A percentile compares a stretch with the other conserved stretches of the same genome.
Evolutionary conservation across 1,140 invertebrate species (phyloP).

Genomic region (Atta colombica): DNA sequence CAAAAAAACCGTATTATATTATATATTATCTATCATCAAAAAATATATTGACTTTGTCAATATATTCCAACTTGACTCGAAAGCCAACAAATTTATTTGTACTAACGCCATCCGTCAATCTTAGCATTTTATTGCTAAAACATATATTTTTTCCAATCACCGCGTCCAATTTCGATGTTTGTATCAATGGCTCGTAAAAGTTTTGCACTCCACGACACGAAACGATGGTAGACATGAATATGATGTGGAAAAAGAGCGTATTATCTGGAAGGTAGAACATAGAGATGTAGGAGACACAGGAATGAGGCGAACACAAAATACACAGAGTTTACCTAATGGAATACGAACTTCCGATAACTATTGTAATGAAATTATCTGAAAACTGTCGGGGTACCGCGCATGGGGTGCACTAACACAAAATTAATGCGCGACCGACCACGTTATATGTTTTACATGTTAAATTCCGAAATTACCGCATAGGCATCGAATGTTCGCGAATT

Average conservation of each 20-base stretch:
- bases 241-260: constrained; percentile 12
- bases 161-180: constrained; percentile 27
- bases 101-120: not conserved
- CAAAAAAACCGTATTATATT: not conserved
- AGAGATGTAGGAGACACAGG: not conserved
- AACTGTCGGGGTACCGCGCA: constrained; percentile 68
- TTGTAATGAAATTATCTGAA: constrained; percentile 79
- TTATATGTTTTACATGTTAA: constrained; percentile 27
- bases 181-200: constrained; percentile 16
- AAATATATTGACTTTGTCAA: not conserved
- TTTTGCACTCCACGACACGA: not conserved
- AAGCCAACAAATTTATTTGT: not conserved
- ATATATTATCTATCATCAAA: not conserved
- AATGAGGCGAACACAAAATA: constrained; percentile 66
- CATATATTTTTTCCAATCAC: constrained; percentile 17
- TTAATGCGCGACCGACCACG: constrained; percentile 64
- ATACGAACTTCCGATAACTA: constrained; percentile 80
- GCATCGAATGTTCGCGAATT: not conserved
- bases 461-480: constrained; percentile 35
- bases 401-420: constrained; percentile 63
- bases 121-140: constrained; percentile 11
- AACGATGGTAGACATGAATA: constrained; percentile 9
- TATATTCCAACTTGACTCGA: not conserved
- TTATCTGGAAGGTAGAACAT: not conserved
- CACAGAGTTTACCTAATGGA: constrained; percentile 73